phyloP scores from a whole-genome alignment of 2,797 vertebrate species.

The Mus caroli region DNA sequence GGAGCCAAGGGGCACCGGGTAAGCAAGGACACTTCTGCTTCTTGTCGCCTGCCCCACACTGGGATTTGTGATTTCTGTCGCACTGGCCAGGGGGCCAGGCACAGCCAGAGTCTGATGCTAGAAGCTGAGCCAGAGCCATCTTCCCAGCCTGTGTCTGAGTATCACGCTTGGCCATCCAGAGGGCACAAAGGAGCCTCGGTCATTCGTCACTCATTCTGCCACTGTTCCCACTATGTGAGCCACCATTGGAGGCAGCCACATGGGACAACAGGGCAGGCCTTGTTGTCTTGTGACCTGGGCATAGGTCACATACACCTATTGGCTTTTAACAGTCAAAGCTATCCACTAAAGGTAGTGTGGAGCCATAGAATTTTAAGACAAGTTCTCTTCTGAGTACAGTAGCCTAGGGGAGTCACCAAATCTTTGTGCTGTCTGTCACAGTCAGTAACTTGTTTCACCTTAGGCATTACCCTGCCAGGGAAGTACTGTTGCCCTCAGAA shows the following conservation, averaged over 20 bases:
- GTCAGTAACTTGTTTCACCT: background rate
- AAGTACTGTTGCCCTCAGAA: conserved; percentile 3
- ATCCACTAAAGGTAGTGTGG: background rate
- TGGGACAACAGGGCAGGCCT: background rate
- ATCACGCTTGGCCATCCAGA: background rate
- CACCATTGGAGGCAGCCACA: background rate
- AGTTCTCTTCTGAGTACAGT: background rate
- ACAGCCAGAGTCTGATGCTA: background rate
- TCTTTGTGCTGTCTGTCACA: background rate
- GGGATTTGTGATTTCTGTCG: background rate
- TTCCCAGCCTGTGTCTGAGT: background rate
- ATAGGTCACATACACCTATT: background rate
- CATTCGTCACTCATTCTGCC: background rate
- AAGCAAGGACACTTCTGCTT: conserved; percentile 80
- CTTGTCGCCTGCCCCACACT: background rate
- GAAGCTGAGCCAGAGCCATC: accelerated
- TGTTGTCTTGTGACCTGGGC: background rate
- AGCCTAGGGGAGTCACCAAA: background rate
- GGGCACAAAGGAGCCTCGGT: background rate
- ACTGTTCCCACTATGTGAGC: background rate
- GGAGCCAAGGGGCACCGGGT: conserved; percentile 94
- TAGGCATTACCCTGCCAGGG: background rate
- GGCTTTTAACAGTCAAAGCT: background rate
- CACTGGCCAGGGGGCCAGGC: background rate
- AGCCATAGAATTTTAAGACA: background rate